Base-by-base conservation (phyloP, 1,140 invertebrate species). In the Leptoteleia sp. region DNA sequence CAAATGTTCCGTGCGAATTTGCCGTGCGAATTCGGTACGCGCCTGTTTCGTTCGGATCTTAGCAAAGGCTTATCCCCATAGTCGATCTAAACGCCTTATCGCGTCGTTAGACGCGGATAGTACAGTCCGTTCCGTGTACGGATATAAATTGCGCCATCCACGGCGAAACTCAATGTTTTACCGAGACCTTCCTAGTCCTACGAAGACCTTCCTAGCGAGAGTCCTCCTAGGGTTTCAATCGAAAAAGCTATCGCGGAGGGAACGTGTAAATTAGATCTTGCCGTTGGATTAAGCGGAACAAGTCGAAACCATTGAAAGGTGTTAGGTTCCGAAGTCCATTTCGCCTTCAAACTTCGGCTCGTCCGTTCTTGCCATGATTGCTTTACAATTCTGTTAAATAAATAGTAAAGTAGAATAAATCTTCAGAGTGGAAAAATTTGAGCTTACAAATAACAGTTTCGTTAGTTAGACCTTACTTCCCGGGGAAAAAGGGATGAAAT, bases 61-160 rank as follows among this genome's bases (percentile, higher is more conserved):
- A 29, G 12, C n/a, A 45, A 16, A 15, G 0, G 8, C 54, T 70
- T 59, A 70, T 50, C 54, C 43, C 2, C 1, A n/a, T n/a, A 3
- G 7, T 4, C 29, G 12, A 70, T 70, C 37, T 52, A 22, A 22
- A 3, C 17, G 35, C n/a, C n/a, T 52, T 68, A 68, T 68, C 40
- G 38, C 22, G 52, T 48, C 31, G 33, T 50, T 40, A 38, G 31
- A 12, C 52, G 22, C 15, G 48, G 31, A 68, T 11, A 42, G 15
- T 31, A 12, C 33, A 5, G 31, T 52, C 45, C 5, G 8, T 33
- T 42, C 27, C 25, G 16, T 29, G 25, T 4, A 5, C 13, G 11
- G 11, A 25, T 27, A 45, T 67, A 67, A 67, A 67, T 67, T 40
- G 22, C 29, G 35, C 8, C 54, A 45, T 55, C n/a, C 38, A 54